Percentiles rank a stretch among this genome's conserved stretches.
These are phyloP conservation scores for Ataeniobius toweri DNA, from an alignment of 2,797 vertebrate genomes.

Conservation along the genomic window DNA sequence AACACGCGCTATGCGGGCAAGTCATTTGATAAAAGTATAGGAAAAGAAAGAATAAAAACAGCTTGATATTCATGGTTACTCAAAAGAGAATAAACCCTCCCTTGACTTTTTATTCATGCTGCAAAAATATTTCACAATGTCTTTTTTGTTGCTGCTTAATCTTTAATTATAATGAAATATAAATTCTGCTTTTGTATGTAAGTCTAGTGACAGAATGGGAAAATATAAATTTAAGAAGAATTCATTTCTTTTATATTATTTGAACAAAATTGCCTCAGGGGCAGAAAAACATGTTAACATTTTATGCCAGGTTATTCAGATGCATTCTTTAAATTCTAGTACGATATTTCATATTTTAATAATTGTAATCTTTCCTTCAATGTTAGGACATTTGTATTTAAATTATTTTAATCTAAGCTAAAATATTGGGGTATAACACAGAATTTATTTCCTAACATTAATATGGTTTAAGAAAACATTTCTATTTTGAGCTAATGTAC, in stretches of 20 bases:
- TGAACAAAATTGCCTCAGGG: constrained; percentile 51
- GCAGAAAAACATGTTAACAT: constrained; percentile 37
- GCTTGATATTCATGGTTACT: constrained; percentile 28
- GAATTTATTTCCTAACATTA: neutral
- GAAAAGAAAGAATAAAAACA: constrained; percentile 21
- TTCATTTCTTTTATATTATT: constrained; percentile 59
- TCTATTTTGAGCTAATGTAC: neutral
- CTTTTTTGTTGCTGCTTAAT: constrained; percentile 53
- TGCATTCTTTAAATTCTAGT: constrained; percentile 28
- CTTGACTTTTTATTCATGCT: constrained; percentile 32
- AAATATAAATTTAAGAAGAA: constrained; percentile 45
- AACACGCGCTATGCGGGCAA: constrained; percentile 3
- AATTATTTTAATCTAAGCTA: neutral
- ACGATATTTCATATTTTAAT: constrained; percentile 20
- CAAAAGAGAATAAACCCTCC: constrained; percentile 36
- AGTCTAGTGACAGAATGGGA: constrained; percentile 53
- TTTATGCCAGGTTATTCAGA: constrained; percentile 38
- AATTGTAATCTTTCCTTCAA: constrained; percentile 33
- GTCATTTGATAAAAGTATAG: constrained; percentile 5
- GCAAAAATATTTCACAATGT: constrained; percentile 66
- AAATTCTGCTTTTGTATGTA: constrained; percentile 54
- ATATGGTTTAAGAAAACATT: constrained; percentile 1
- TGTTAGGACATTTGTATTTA: constrained; percentile 35
- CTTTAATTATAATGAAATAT: constrained; percentile 67
- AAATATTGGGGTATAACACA: neutral